A percentile compares a stretch with the other conserved stretches of the same genome.
These are phyloP conservation scores for Rotaria socialis DNA, from an alignment of 2,888 invertebrate genomes.

Conservation along the genomic window DNA sequence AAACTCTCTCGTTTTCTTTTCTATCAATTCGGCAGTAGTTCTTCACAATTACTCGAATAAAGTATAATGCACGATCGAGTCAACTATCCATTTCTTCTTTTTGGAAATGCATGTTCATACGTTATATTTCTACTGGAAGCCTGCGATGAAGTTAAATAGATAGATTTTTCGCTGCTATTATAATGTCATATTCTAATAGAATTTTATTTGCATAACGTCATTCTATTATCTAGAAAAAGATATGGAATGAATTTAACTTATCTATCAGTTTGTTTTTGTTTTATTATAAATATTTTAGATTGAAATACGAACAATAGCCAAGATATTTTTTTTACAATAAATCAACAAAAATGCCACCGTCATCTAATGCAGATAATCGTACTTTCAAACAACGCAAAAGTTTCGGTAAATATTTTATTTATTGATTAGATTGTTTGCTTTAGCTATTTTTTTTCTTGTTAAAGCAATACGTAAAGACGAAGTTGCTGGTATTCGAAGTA, in stretches of 20 bases:
- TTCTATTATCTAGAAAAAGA: constrained; percentile 3
- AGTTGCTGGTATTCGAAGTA: constrained; percentile 71
- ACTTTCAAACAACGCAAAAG: constrained; percentile 60
- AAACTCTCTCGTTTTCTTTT: neutral
- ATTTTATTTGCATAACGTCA: neutral
- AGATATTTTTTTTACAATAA: neutral
- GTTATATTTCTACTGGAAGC: neutral
- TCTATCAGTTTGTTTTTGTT: neutral
- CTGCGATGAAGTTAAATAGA: neutral
- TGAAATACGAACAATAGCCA: neutral
- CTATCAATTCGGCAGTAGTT: neutral
- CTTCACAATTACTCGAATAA: neutral
- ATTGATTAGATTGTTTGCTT: constrained; percentile 47
- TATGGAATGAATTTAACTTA: neutral
- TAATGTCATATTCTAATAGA: neutral
- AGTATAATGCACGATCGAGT: neutral
- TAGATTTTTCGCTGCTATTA: neutral
- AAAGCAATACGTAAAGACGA: constrained; percentile 71
- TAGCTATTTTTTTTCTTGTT: neutral
- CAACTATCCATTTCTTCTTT: neutral
- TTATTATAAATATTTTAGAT: neutral
- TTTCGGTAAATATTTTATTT: constrained; percentile 54
- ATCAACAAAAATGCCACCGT: neutral
- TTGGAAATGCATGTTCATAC: neutral
- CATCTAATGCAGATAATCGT: constrained; percentile 36